Evolutionary conservation across 2,113 vertebrate species (phyloP).

Genomic region (Nematolebias whitei): DNA sequence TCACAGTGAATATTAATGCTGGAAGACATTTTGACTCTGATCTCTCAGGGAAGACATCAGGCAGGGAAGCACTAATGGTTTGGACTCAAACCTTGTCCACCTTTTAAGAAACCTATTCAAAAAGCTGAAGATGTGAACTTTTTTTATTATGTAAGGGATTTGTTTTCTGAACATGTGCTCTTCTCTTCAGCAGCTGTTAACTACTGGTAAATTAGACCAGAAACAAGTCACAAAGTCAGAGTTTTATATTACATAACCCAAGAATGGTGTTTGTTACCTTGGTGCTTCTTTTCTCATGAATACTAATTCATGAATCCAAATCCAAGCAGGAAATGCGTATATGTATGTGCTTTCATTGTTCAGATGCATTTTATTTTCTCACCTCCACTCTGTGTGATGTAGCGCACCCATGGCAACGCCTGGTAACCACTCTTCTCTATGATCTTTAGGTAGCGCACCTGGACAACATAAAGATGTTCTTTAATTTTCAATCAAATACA

Average conservation of each 20-base stretch:
- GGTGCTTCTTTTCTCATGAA: not conserved
- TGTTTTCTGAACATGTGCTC: not conserved
- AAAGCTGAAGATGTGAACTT: not conserved
- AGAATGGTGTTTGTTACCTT: not conserved
- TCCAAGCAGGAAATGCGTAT: not conserved
- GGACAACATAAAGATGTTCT: constrained; percentile 23
- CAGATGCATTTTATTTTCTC: constrained; percentile 42
- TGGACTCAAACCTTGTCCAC: not conserved
- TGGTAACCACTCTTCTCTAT: constrained; percentile 87
- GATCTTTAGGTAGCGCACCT: constrained; percentile 87
- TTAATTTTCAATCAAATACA: not conserved
- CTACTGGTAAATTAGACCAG: too few relatives aligned
- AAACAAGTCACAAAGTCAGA: not conserved
- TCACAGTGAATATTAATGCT: constrained; percentile 39
- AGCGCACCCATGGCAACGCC: constrained; percentile 85
- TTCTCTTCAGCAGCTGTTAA: too few relatives aligned
- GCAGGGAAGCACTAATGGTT: constrained; percentile 11
- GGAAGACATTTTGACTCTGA: constrained; percentile 22
- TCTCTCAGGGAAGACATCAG: constrained; percentile 21
- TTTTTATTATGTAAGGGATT: not conserved
- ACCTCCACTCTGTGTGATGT: constrained; percentile 87
- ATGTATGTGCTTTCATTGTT: not conserved
- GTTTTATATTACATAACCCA: not conserved
- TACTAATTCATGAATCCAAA: not conserved
- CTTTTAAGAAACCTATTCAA: constrained; percentile 1